Evolutionary conservation across 2,888 invertebrate genomes (phyloP).

Genomic region (Heliconius cydno): DNA sequence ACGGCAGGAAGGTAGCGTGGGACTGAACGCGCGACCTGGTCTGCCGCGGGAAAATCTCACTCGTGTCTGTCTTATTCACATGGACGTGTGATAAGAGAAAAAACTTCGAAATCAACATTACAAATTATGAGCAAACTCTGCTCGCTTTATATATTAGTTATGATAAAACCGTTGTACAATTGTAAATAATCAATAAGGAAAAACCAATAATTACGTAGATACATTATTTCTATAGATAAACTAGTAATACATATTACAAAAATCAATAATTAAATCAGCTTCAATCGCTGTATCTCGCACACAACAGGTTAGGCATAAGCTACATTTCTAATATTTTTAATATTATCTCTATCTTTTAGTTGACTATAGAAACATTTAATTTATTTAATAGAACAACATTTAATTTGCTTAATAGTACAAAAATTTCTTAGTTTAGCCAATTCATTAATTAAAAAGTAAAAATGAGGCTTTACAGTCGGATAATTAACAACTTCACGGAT

Average conservation of each 20-base stretch:
- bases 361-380: neutral
- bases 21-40: conserved; percentile 67
- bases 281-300: no score
- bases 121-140: conserved; percentile 35
- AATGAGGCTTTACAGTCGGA: conserved; percentile 48
- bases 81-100: conserved; percentile 46
- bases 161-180: neutral
- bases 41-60: conserved; percentile 71
- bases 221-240: neutral
- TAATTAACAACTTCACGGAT: conserved; percentile 51
- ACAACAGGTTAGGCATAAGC: no score
- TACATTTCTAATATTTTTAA: no score
- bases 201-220: neutral
- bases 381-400: neutral
- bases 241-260: neutral
- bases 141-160: neutral
- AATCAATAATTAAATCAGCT: no score
- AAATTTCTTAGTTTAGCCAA: conserved; percentile 17
- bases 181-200: conserved; percentile 35
- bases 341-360: no score
- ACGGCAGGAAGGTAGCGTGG: conserved; percentile 73
- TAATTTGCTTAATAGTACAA: conserved; percentile 22
- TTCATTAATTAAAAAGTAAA: conserved; percentile 48
- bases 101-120: conserved; percentile 43
- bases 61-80: conserved; percentile 52